Conservation (phyloP, 2,113 vertebrate species). For the Ageneiosus marmoratus region DNA sequence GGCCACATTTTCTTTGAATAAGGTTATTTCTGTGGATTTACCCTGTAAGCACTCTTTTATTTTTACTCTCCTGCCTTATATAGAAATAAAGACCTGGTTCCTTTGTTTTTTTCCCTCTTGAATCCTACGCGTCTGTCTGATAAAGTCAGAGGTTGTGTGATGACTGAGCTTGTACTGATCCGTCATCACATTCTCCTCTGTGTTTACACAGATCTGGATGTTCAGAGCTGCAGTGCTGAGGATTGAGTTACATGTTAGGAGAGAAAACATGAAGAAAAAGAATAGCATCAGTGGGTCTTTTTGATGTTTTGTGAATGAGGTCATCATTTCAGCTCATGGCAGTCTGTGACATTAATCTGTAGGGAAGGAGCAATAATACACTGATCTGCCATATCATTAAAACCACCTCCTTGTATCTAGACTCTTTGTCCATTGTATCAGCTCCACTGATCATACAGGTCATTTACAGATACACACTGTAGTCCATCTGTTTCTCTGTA, state of each 20-base stretch:
- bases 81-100: constrained; percentile 4
- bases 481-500: too few relatives aligned
- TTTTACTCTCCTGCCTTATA: constrained; percentile 1
- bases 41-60: not conserved
- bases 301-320: constrained; percentile 16
- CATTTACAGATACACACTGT: too few relatives aligned
- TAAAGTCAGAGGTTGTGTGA: constrained; percentile 3
- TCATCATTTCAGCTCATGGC: not conserved
- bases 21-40: not conserved
- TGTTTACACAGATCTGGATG: constrained; percentile 1
- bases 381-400: too few relatives aligned
- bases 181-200: not conserved
- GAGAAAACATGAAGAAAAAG: not conserved
- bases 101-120: not conserved
- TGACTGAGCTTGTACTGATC: not conserved
- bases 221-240: not conserved
- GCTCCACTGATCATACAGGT: too few relatives aligned
- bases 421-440: too few relatives aligned
- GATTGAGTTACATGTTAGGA: constrained; percentile 8
- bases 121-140: not conserved
- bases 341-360: constrained; percentile 8
- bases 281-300: not conserved
- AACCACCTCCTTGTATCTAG: too few relatives aligned
- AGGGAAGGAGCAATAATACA: too few relatives aligned
- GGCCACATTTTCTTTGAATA: not conserved